Base-by-base conservation (phyloP, 2,113 vertebrate species). In the Taxidea taxus region DNA sequence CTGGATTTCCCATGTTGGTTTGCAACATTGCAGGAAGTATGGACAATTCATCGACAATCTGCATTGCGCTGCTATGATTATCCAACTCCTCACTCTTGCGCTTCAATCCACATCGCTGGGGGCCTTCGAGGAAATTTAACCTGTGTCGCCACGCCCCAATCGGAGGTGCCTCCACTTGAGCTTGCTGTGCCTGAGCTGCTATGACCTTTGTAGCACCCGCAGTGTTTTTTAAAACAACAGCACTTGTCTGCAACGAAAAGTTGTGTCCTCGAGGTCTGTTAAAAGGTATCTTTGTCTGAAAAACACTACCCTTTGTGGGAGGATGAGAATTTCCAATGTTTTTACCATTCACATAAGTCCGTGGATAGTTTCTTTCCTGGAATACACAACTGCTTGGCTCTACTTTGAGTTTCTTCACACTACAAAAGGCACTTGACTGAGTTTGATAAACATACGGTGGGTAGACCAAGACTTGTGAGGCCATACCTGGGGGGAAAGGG, bases 371-470 rank as follows among this genome's bases (percentile, higher is more conserved):
- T 99, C 99, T 99, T 98, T 99, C 99, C 98, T 99, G 99, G 99
- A 99, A 99, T 98, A 99, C 99, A 94, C 99, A 99, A 99, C 99
- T 99, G 99, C 99, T 99, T 99, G 99, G 99, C 99, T 99, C 99
- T 98, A 99, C 99, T 99, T 99, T 99, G 90, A 99, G 99, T 99
- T 99, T 99, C 99, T 99, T 99, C 99, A 99, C 99, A 98, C 99
- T 99, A 99, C 99, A 99, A 99, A 99, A 99, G 99, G 99, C 99
- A 99, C 99, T 99, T 99, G 99, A 99, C 99, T 99, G 99, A 99
- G 99, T 99, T 99, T 99, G 99, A 99, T 99, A 99, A 99, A 99
- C 99, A 99, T 99, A 99, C 98, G 99, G 99, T 99, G 99, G 99
- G 99, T 99, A 99, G 98, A 99, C 99, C 99, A 99, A 99, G 99